Base-by-base conservation (phyloP, 2,888 invertebrate genomes). In the Matsumyia berberina region DNA sequence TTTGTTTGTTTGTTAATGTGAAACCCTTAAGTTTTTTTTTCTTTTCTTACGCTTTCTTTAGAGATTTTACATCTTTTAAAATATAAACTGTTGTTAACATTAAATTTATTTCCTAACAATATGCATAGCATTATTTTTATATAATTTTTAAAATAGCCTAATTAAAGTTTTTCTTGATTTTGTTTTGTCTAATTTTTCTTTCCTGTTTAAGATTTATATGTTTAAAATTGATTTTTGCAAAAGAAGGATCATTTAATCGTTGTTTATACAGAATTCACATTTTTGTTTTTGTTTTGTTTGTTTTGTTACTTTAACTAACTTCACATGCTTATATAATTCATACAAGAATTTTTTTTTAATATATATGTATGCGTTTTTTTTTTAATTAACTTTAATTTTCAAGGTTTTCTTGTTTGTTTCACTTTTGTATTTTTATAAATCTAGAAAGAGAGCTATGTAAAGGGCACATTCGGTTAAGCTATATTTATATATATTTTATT, bases 401-500 rank as follows among this genome's bases (percentile, higher is more conserved):
- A n/a, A n/a, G n/a, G n/a, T n/a, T n/a, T n/a, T n/a, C n/a, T n/a
- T n/a, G n/a, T 85, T 86, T 77, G 53, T 77, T 73, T 67, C 66
- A 77, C 46, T 55, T n/a, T 83, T 79, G 86, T 87, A 82, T 87
- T 88, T 87, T 86, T 87, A 88, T 90, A 88, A 88, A 89, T 89
- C 89, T 90, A 90, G 89, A 91, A 90, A 91, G 90, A 91, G 90
- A 91, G 91, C 90, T 91, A 90, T 90, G 88, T 90, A 91, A 91
- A 92, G 92, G 92, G 92, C 92, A 92, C 92, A 91, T 92, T 91
- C 91, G 92, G 92, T 92, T 92, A 92, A 92, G 91, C 91, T 92
- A 91, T 91, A 89, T 83, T 89, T 88, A 86, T 87, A 86, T 86
- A 86, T 86, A 81, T 86, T 76, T 86, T 83, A 76, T 83, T 87